Evolutionary conservation across 2,888 invertebrate genomes (phyloP).

Genomic region (Pyrochroa serraticornis): DNA sequence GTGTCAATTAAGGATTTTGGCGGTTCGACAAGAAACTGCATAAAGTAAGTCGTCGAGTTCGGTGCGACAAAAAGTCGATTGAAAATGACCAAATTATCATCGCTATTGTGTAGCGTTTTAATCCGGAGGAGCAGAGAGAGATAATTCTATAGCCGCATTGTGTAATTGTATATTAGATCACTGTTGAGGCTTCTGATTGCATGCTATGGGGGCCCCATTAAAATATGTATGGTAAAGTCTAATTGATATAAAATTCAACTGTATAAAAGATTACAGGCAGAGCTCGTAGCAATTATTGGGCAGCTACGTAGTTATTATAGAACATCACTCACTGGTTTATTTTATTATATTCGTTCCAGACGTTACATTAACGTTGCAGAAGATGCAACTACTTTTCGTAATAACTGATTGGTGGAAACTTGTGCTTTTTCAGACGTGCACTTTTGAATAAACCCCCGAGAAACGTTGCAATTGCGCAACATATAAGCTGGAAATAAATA

Average conservation of each 20-base stretch:
- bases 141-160: constrained; percentile 39
- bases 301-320: constrained; percentile 47
- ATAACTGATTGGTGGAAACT: constrained; percentile 14
- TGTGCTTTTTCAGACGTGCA: background rate
- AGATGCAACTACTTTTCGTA: constrained; percentile 33
- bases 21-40: no score
- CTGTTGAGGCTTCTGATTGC: constrained; percentile 40
- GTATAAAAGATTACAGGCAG: constrained; percentile 49
- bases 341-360: constrained; percentile 44
- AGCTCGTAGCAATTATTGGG: constrained; percentile 48
- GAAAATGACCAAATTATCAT: background rate
- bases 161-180: constrained; percentile 43
- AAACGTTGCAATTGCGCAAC: constrained; percentile 9
- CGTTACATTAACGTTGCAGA: constrained; percentile 33
- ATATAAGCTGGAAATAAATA: constrained; percentile 9
- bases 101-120: background rate
- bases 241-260: constrained; percentile 53
- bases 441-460: constrained; percentile 8
- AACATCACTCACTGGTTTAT: constrained; percentile 50
- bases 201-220: constrained; percentile 46
- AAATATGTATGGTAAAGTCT: constrained; percentile 49
- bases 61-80: background rate
- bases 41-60: no score
- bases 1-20: no score
- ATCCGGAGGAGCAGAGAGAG: constrained; percentile 26